These are phyloP conservation scores for Latrodectus elegans DNA, from an alignment of 2,888 invertebrate genomes.

Conservation along the genomic window DNA sequence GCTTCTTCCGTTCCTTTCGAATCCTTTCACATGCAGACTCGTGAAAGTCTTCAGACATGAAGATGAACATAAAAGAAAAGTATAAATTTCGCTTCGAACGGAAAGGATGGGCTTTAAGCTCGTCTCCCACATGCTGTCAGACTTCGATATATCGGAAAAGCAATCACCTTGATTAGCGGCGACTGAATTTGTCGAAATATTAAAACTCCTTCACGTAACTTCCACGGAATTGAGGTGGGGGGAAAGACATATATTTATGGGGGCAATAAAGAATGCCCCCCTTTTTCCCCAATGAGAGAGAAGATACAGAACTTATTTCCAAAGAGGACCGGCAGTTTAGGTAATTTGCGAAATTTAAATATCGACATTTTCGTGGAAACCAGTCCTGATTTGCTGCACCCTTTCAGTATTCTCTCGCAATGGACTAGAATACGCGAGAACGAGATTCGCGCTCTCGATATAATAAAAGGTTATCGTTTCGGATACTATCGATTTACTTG, in stretches of 20 bases:
- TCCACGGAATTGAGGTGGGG: background rate
- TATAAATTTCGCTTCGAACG: background rate
- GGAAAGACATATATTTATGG: conserved; percentile 47
- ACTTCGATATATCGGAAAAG: conserved; percentile 54
- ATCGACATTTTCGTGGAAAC: conserved; percentile 27
- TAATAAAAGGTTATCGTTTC: conserved; percentile 25
- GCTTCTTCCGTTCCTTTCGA: background rate
- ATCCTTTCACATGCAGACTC: background rate
- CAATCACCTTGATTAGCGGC: conserved; percentile 54
- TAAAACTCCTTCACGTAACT: conserved; percentile 32
- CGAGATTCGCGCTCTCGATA: conserved; percentile 4
- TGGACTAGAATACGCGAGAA: background rate
- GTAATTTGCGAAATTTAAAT: conserved; percentile 57
- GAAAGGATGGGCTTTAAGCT: background rate
- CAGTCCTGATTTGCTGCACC: background rate
- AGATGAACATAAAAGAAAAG: conserved; percentile 2
- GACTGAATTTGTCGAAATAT: conserved; percentile 56
- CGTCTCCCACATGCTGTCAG: background rate
- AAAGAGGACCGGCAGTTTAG: conserved; percentile 11
- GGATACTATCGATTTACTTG: background rate
- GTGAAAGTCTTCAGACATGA: background rate
- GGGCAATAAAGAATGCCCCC: conserved; percentile 38
- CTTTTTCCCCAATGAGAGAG: conserved; percentile 17
- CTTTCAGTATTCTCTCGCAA: background rate
- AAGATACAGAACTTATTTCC: conserved; percentile 25